Conservation (phyloP, 2,888 invertebrate species). For the Papilio elwesi region DNA sequence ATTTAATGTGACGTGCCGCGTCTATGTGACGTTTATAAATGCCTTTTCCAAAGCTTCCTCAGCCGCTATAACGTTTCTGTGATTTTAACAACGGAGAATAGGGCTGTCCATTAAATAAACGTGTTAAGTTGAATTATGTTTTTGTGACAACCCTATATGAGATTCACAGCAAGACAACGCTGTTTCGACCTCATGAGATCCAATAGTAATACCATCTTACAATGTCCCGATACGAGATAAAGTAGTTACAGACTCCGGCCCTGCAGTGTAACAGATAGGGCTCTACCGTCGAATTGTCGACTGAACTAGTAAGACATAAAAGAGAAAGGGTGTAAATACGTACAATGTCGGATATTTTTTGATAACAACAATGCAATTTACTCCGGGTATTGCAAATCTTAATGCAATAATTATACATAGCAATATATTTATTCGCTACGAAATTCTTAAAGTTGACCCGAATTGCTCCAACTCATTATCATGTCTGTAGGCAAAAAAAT, state of each 20-base stretch:
- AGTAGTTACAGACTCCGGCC: too few species aligned
- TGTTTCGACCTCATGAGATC: too few species aligned
- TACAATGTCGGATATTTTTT: not conserved
- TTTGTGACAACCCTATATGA: too few species aligned
- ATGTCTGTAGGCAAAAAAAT: slow-evolving; percentile 9
- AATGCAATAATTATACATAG: not conserved
- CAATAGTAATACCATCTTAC: too few species aligned
- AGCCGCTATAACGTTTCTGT: not conserved
- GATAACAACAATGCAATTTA: not conserved
- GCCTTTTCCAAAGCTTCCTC: not conserved
- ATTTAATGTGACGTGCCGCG: not conserved
- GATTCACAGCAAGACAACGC: too few species aligned
- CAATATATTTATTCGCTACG: not conserved
- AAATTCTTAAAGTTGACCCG: slow-evolving; percentile 19
- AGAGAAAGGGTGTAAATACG: not conserved
- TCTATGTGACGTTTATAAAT: slow-evolving; percentile 13
- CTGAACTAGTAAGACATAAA: not conserved
- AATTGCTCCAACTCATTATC: slow-evolving; percentile 27
- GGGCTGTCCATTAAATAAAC: too few species aligned
- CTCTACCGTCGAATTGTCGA: too few species aligned
- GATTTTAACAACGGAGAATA: not conserved
- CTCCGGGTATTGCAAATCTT: not conserved
- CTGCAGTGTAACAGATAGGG: too few species aligned
- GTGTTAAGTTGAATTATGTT: too few species aligned
- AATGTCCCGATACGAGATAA: too few species aligned